Evolutionary conservation across 2,888 invertebrate genomes (phyloP).

Genomic region (Phengaris arion): DNA sequence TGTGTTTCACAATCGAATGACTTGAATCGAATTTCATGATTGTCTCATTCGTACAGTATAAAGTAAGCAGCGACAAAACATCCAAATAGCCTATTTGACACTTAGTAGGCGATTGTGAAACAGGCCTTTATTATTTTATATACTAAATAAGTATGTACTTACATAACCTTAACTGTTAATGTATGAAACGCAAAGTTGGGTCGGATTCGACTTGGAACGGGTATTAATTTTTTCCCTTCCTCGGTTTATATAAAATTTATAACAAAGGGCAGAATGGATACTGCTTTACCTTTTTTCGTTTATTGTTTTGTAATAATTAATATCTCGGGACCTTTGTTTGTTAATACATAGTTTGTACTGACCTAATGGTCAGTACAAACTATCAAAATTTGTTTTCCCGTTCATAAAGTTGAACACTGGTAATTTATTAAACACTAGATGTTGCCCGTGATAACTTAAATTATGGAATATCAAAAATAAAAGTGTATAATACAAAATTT

Average conservation of each 20-base stretch:
- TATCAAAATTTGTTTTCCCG: background rate
- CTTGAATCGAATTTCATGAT: no score
- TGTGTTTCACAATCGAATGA: no score
- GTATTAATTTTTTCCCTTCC: constrained; percentile 23
- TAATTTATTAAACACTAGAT: background rate
- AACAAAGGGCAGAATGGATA: constrained; percentile 10
- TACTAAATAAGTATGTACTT: background rate
- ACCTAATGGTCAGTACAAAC: background rate
- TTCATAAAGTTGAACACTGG: background rate
- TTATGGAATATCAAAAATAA: no score
- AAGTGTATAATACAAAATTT: no score
- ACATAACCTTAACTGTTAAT: constrained; percentile 12
- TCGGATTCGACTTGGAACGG: constrained; percentile 17
- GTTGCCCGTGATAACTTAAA: no score
- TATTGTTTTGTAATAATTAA: constrained; percentile 15
- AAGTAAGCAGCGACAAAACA: no score
- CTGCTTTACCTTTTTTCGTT: background rate
- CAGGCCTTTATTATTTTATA: background rate
- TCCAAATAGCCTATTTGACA: no score
- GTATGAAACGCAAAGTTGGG: constrained; percentile 19
- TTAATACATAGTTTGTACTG: constrained; percentile 6
- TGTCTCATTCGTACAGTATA: no score
- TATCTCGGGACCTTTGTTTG: background rate
- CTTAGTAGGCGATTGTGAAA: no score
- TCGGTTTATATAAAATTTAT: constrained; percentile 25